Base-by-base conservation (phyloP, 2,797 vertebrate species). In the Cossypha caffra region DNA sequence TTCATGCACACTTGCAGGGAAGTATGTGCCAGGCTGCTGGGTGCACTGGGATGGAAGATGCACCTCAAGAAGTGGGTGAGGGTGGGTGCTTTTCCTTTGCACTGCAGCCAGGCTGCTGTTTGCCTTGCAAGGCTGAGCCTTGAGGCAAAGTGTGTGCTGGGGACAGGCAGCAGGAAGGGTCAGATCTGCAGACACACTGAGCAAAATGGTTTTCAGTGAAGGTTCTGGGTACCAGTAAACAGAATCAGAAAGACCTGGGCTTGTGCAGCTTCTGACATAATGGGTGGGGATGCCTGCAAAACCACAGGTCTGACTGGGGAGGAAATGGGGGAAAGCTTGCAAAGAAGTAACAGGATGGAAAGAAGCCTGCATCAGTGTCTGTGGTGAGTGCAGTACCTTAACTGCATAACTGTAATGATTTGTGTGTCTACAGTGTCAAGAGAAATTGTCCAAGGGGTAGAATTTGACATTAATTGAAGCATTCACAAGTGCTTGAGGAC, bases 61-160 rank as follows among this genome's bases (percentile, higher is more conserved):
- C 3, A 11, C 5, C 47, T 11, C 6, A 35, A 42, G 25, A 78
- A 66, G 25, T 3, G 25, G 19, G 43, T 45, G 62, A 73, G 15
- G 26, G 57, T 29, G 18, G 18, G 7, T 62, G 55, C 40, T 85
- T 38, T 37, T 37, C 37, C 37, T 37, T 37, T 37, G 37, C 37
- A 37, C 37, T 37, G 37, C 10, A 37, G 37, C 37, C 37, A 37
- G 37, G 37, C 37, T 37, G 37, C 37, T 37, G 37, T 37, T 37
- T 37, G 37, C 10, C 37, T 37, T 37, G 37, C 37, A 37, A 37
- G 37, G 37, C 37, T 37, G 37, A 37, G 37, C 37, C 37, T 37
- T 51, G 23, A 74, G 43, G 40, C 29, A 68, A 42, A 38, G 43
- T 0, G 0, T 20, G 18, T 14, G 14, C 21, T 11, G 38, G 24